Percentiles rank a stretch among this genome's conserved stretches.
Evolutionary conservation across 2,888 invertebrate species (phyloP).

Genomic region (Arge pagana): DNA sequence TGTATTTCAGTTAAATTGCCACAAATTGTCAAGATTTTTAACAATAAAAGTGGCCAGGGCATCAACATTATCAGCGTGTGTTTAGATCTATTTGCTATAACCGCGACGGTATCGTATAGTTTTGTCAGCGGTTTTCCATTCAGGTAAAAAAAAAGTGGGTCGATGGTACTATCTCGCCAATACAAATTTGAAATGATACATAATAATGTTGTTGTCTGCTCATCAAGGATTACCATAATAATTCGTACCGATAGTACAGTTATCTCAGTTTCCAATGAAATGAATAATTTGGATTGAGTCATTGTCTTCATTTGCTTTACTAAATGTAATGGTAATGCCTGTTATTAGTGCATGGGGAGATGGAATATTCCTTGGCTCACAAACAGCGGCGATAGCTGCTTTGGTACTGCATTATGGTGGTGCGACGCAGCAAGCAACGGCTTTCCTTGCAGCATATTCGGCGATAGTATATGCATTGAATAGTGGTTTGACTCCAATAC

Average conservation of each 20-base stretch:
- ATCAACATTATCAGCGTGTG: conserved; percentile 84
- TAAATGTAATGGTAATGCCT: conserved; percentile 13
- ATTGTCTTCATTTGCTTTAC: not conserved
- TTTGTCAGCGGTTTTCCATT: conserved; percentile 91
- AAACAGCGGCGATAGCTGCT: conserved; percentile 85
- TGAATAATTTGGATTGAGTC: conserved; percentile 14
- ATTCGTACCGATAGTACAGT: not conserved
- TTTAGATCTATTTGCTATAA: conserved; percentile 88
- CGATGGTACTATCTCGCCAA: no score
- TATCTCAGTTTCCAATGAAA: not conserved
- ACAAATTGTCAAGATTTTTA: conserved; percentile 89
- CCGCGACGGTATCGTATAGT: conserved; percentile 87
- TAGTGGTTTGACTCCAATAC: conserved; percentile 75
- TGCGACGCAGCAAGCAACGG: conserved; percentile 63
- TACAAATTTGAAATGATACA: not conserved
- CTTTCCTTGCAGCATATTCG: conserved; percentile 63
- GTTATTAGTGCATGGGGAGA: conserved; percentile 92
- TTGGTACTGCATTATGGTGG: conserved; percentile 80
- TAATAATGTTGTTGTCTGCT: not conserved
- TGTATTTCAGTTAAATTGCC: conserved; percentile 87
- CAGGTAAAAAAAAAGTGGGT: no score
- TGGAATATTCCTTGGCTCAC: conserved; percentile 84
- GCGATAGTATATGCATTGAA: conserved; percentile 63
- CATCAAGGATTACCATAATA: not conserved
- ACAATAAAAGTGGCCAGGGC: conserved; percentile 84